These are phyloP conservation scores for Notocelia uddmanniana DNA, from an alignment of 2,888 invertebrate species.

Conservation along the genomic window DNA sequence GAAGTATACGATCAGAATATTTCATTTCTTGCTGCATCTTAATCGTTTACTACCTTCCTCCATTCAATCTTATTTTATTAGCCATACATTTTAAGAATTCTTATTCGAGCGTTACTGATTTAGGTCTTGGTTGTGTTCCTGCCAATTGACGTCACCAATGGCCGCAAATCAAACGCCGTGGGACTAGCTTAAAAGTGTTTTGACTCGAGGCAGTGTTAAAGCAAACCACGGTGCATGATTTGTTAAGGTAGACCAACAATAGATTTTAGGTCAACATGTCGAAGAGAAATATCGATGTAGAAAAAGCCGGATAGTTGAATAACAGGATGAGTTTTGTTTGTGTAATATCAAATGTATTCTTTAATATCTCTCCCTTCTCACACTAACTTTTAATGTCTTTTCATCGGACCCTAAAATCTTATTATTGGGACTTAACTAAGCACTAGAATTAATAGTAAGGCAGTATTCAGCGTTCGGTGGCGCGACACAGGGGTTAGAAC, in stretches of 20 bases:
- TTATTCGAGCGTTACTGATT: slow-evolving; percentile 46
- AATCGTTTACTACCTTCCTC: slow-evolving; percentile 7
- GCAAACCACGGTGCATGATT: slow-evolving; percentile 33
- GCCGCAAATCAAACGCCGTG: slow-evolving; percentile 51
- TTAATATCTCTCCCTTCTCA: too few species aligned
- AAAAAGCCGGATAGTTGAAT: not conserved
- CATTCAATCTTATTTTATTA: slow-evolving; percentile 18
- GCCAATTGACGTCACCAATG: slow-evolving; percentile 58
- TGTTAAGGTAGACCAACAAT: slow-evolving; percentile 34
- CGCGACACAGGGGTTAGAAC: too few species aligned
- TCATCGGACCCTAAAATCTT: too few species aligned
- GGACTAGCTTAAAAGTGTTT: slow-evolving; percentile 47
- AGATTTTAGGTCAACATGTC: slow-evolving; percentile 19
- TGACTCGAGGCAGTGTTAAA: slow-evolving; percentile 39
- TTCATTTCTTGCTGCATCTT: slow-evolving; percentile 1
- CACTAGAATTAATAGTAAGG: too few species aligned
- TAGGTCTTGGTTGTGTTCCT: slow-evolving; percentile 50
- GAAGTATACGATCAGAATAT: not conserved
- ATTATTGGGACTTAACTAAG: too few species aligned
- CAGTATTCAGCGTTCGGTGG: too few species aligned
- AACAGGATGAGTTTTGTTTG: not conserved
- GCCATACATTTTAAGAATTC: slow-evolving; percentile 36
- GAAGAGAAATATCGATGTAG: not conserved
- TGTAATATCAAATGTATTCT: too few species aligned
- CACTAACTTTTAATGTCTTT: too few species aligned